A percentile compares a stretch with the other conserved stretches of the same genome.
Evolutionary conservation across 2,888 invertebrate genomes (phyloP).

Genomic region (Latrodectus elegans): DNA sequence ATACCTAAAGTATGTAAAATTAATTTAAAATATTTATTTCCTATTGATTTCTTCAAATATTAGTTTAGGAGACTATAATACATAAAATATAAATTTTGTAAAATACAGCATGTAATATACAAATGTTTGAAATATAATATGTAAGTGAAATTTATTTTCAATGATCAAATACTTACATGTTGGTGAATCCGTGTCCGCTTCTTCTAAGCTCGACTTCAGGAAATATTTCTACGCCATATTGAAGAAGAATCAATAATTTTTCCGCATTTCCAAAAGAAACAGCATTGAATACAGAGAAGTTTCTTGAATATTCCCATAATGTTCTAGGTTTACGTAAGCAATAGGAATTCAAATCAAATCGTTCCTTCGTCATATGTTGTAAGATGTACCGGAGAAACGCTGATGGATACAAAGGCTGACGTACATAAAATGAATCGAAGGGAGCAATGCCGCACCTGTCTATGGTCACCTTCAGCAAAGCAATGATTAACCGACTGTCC

Average conservation of each 20-base stretch:
- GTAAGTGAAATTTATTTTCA: too few species aligned
- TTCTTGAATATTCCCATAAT: slow-evolving; percentile 44
- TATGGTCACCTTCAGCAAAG: slow-evolving; percentile 26
- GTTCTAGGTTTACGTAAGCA: slow-evolving; percentile 17
- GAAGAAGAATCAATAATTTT: neutral
- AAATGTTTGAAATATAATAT: too few species aligned
- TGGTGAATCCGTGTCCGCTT: slow-evolving; percentile 38
- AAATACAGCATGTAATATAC: too few species aligned
- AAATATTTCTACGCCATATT: slow-evolving; percentile 34
- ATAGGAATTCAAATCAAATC: slow-evolving; percentile 17
- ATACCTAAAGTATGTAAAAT: too few species aligned
- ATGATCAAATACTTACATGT: slow-evolving; percentile 21
- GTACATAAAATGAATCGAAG: neutral
- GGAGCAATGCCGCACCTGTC: neutral
- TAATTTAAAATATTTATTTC: too few species aligned
- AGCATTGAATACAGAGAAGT: slow-evolving; percentile 22
- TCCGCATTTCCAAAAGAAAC: slow-evolving; percentile 33
- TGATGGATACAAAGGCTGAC: slow-evolving; percentile 19
- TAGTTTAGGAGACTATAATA: too few species aligned
- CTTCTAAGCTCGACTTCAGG: slow-evolving; percentile 1
- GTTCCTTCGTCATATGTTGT: slow-evolving; percentile 1
- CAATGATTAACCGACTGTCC: slow-evolving; percentile 5
- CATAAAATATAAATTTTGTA: too few species aligned
- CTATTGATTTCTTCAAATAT: too few species aligned
- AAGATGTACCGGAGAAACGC: slow-evolving; percentile 28